Conservation (phyloP, 2,888 invertebrate species). For the Unio pictorum region DNA sequence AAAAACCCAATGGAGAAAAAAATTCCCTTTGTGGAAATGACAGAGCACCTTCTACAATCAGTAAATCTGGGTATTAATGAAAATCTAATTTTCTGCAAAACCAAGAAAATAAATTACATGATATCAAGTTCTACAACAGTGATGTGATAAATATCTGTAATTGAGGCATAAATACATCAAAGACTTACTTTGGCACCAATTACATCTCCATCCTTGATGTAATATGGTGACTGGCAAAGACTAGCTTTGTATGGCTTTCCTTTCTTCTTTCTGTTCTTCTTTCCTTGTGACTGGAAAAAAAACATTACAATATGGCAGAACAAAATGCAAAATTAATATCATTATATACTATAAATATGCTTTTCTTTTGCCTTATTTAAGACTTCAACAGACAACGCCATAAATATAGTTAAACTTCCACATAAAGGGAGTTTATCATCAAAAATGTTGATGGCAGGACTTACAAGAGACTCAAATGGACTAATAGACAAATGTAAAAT, state of each 20-base stretch:
- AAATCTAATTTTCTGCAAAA: too few species aligned
- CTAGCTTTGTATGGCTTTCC: constrained; percentile 49
- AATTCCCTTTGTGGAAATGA: too few species aligned
- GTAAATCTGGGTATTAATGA: too few species aligned
- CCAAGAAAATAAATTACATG: too few species aligned
- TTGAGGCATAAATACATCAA: background rate
- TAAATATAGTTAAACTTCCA: background rate
- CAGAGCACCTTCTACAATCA: too few species aligned
- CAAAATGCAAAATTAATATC: background rate
- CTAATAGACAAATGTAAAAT: too few species aligned
- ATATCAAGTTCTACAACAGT: too few species aligned
- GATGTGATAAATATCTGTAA: background rate
- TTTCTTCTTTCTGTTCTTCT: constrained; percentile 47
- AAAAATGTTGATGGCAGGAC: too few species aligned
- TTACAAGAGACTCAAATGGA: too few species aligned
- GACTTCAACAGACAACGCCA: background rate
- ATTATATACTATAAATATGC: background rate
- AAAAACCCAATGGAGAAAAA: too few species aligned
- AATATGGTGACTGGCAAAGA: constrained; percentile 63
- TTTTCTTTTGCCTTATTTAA: constrained; percentile 18
- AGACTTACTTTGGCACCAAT: constrained; percentile 66
- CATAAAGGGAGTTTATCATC: too few species aligned
- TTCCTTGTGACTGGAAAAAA: constrained; percentile 1
- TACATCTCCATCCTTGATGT: constrained; percentile 66
- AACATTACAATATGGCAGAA: background rate